Conservation (phyloP, 2,888 invertebrate genomes). For the Drosophila testacea region DNA sequence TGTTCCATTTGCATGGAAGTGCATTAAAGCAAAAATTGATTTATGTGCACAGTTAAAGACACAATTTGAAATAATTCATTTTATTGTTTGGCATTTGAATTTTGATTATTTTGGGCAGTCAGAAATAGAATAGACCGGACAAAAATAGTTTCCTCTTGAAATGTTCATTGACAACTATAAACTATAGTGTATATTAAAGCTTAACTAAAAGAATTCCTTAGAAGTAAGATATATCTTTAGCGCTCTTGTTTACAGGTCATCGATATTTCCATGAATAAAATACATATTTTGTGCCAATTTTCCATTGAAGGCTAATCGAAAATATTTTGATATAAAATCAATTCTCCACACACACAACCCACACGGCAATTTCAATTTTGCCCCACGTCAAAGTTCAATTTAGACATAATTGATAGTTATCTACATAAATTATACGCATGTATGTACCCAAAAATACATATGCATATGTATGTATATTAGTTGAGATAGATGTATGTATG, state of each 20-base stretch:
- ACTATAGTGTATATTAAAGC: too few species aligned
- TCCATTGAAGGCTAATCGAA: slow-evolving; percentile 10
- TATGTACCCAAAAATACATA: not conserved
- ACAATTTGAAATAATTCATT: too few species aligned
- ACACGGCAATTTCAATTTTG: slow-evolving; percentile 42
- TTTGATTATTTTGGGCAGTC: too few species aligned
- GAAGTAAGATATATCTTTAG: not conserved
- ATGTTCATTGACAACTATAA: too few species aligned
- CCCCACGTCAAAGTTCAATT: slow-evolving; percentile 72
- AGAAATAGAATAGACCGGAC: too few species aligned
- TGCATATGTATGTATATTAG: not conserved
- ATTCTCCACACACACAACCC: slow-evolving; percentile 37
- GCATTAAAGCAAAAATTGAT: too few species aligned
- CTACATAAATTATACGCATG: slow-evolving; percentile 17
- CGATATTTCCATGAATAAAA: not conserved
- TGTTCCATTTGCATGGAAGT: not conserved
- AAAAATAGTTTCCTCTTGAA: too few species aligned
- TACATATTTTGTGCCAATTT: slow-evolving; percentile 1
- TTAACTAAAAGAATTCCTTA: too few species aligned
- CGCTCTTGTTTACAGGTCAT: not conserved
- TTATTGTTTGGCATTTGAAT: too few species aligned
- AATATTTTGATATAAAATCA: slow-evolving; percentile 18
- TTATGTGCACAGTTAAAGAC: too few species aligned
- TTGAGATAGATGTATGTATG: not conserved
- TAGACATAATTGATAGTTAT: slow-evolving; percentile 64